Percentiles rank a stretch among this genome's conserved stretches.
These are phyloP conservation scores for Lampris incognitus DNA, from an alignment of 2,113 vertebrate genomes.

Conservation along the genomic window DNA sequence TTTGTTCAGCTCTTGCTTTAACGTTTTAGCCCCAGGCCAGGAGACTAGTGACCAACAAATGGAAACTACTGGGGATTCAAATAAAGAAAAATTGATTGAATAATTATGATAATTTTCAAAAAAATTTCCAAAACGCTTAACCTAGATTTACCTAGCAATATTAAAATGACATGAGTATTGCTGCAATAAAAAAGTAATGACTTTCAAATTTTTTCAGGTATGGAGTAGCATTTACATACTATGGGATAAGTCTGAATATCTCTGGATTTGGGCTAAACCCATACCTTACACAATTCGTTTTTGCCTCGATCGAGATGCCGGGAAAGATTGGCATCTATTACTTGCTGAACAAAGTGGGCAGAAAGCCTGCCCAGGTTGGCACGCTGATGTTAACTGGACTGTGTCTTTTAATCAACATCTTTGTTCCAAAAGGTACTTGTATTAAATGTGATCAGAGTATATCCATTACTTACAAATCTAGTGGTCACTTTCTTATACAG, in stretches of 20 bases:
- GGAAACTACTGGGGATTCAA: too few relatives aligned
- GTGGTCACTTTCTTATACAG: not conserved
- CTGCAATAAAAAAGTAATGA: not conserved
- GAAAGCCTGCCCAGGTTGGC: constrained; percentile 53
- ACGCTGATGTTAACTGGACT: constrained; percentile 70
- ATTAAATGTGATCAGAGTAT: not conserved
- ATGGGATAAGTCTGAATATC: constrained; percentile 82
- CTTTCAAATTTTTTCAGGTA: constrained; percentile 68
- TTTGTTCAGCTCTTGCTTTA: too few relatives aligned
- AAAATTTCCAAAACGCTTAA: too few relatives aligned
- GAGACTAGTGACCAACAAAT: too few relatives aligned
- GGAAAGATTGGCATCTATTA: constrained; percentile 76
- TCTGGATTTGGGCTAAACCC: constrained; percentile 77
- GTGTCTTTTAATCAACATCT: constrained; percentile 81
- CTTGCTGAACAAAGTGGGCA: constrained; percentile 71
- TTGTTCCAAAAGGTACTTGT: constrained; percentile 78
- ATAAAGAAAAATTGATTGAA: too few relatives aligned
- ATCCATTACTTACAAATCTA: not conserved
- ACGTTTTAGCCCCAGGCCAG: too few relatives aligned
- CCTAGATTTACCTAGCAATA: too few relatives aligned
- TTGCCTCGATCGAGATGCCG: constrained; percentile 76
- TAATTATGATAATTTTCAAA: too few relatives aligned
- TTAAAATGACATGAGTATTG: too few relatives aligned
- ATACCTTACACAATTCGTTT: constrained; percentile 79
- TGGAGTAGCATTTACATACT: constrained; percentile 82